phyloP scores from a whole-genome alignment of 2,797 vertebrate species.

The Hyperoplus lanceolatus region DNA sequence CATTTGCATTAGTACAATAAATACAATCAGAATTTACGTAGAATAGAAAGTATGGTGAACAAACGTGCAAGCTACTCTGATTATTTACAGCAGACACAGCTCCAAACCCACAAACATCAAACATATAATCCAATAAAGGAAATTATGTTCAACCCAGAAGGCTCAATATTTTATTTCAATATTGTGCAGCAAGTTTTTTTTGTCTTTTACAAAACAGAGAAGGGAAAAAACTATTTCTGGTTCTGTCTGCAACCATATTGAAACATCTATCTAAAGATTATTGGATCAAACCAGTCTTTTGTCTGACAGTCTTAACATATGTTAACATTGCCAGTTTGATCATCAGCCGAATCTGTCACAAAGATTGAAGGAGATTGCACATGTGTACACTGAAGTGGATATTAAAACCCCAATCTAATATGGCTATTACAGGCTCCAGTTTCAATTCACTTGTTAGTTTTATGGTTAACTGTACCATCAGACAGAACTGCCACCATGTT shows the following conservation, averaged over 20 bases:
- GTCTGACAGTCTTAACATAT: conserved; percentile 56
- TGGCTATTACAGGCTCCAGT: conserved; percentile 27
- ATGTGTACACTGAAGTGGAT: conserved; percentile 26
- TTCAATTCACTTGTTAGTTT: conserved; percentile 36
- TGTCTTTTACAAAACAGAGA: conserved; percentile 11
- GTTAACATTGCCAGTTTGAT: conserved; percentile 64
- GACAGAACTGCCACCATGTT: not conserved
- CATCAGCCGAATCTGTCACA: conserved; percentile 44
- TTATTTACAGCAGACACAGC: conserved; percentile 10
- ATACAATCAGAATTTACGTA: not conserved
- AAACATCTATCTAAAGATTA: conserved; percentile 28
- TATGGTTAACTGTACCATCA: conserved; percentile 13
- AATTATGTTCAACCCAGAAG: not conserved
- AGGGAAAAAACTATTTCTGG: conserved; percentile 14
- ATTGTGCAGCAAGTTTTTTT: not conserved
- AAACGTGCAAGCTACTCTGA: not conserved
- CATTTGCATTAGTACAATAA: not conserved
- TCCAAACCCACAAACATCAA: conserved; percentile 25
- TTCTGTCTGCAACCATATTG: conserved; percentile 30
- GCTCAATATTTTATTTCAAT: not conserved
- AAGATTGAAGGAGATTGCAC: conserved; percentile 30
- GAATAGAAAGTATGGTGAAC: not conserved
- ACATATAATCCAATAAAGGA: not conserved
- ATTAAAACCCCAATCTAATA: conserved; percentile 44
- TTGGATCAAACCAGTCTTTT: conserved; percentile 56